These are phyloP conservation scores for Cryptocheilus praepositus DNA, from an alignment of 2,888 invertebrate species.

Conservation along the genomic window DNA sequence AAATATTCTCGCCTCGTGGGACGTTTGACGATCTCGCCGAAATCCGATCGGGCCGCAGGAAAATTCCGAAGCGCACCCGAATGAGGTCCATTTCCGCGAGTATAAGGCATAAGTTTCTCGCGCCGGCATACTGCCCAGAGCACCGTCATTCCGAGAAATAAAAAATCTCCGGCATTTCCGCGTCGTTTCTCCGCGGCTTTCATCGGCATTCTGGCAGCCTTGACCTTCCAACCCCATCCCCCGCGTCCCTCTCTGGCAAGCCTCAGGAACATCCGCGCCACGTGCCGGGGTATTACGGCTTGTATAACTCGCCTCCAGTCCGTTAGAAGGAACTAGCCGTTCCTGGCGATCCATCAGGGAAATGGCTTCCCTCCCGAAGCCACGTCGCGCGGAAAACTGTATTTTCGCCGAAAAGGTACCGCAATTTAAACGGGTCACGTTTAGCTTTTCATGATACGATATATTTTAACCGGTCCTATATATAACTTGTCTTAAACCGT, in stretches of 20 bases:
- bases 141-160: slow-evolving; percentile 12
- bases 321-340: not conserved
- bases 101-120: too few species aligned
- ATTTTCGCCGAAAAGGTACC: too few species aligned
- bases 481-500: too few species aligned
- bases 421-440: too few species aligned
- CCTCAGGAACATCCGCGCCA: slow-evolving; percentile 1
- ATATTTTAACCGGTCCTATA: too few species aligned
- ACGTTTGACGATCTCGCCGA: too few species aligned
- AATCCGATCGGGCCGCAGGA: not conserved
- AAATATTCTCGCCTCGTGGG: too few species aligned
- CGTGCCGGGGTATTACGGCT: slow-evolving; percentile 1
- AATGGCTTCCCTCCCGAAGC: not conserved
- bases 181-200: slow-evolving; percentile 18
- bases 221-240: slow-evolving; percentile 3
- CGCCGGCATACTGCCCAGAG: too few species aligned
- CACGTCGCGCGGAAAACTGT: too few species aligned
- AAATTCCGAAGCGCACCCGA: not conserved
- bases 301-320: not conserved
- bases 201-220: slow-evolving; percentile 10
- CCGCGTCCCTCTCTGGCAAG: not conserved
- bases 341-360: not conserved
- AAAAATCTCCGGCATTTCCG: slow-evolving; percentile 21
- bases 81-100: slow-evolving; percentile 2
- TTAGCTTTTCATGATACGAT: too few species aligned